phyloP scores from a whole-genome alignment of 2,113 vertebrate species.

The Crotophaga sulcirostris region DNA sequence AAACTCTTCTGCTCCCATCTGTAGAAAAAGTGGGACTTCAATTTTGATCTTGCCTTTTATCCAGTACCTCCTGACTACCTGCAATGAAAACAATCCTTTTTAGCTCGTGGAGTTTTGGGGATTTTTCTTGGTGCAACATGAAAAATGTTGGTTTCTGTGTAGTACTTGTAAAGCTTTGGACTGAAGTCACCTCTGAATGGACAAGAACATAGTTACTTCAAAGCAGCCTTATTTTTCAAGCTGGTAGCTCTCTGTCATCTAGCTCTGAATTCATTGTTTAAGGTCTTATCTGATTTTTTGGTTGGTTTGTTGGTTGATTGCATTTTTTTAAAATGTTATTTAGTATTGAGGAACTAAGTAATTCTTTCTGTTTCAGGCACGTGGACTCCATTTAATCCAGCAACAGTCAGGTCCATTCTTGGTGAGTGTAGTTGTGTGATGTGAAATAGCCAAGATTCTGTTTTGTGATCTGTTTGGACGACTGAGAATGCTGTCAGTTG shows the following conservation, averaged over 20 bases:
- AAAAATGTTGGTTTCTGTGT: neutral
- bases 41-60: neutral
- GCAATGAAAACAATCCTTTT: neutral
- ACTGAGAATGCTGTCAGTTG: neutral
- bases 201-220: neutral
- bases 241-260: neutral
- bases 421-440: constrained; percentile 79
- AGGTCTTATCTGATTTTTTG: neutral
- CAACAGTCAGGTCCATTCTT: constrained; percentile 93
- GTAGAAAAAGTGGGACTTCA: neutral
- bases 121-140: too few species aligned
- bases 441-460: neutral
- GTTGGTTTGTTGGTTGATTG: neutral
- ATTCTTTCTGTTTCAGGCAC: constrained; percentile 84
- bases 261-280: neutral
- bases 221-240: neutral
- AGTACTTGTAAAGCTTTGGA: neutral
- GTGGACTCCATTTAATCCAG: constrained; percentile 97
- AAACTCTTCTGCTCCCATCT: neutral
- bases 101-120: too few species aligned
- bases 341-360: neutral
- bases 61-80: neutral
- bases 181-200: neutral
- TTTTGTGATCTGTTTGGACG: neutral
- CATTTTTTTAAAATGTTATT: neutral